phyloP scores from a whole-genome alignment of 2,888 invertebrate genomes.

The Leptinotarsa peninsularis region DNA sequence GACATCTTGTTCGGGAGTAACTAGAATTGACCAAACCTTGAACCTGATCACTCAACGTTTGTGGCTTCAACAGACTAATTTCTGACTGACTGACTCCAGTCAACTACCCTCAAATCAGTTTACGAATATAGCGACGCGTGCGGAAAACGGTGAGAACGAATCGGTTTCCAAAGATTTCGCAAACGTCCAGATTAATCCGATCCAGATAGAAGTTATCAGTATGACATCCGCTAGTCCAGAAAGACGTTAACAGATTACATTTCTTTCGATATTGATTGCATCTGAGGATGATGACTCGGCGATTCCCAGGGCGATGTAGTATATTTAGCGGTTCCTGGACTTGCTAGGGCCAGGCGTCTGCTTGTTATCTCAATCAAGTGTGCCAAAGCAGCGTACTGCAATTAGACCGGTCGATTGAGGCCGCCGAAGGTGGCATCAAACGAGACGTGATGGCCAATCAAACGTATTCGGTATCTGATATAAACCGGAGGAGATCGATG shows the following conservation, averaged over 20 bases:
- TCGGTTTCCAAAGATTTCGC: background rate
- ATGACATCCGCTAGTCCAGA: constrained; percentile 5
- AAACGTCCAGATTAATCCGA: background rate
- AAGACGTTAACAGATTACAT: constrained; percentile 34
- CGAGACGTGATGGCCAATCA: constrained; percentile 20
- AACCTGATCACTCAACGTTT: too few species aligned
- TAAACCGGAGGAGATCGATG: background rate
- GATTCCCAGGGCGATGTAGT: constrained; percentile 33
- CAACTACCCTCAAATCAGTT: background rate
- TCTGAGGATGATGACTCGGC: constrained; percentile 36
- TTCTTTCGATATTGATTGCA: constrained; percentile 37
- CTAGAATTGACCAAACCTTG: too few species aligned
- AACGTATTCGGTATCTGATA: constrained; percentile 23
- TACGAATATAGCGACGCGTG: background rate
- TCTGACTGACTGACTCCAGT: background rate
- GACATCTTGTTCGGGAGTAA: too few species aligned
- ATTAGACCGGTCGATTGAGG: constrained; percentile 30
- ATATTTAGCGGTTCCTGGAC: constrained; percentile 36
- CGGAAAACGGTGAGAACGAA: background rate
- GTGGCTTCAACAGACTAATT: too few species aligned
- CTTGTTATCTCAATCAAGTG: constrained; percentile 34
- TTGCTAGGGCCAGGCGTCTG: constrained; percentile 23
- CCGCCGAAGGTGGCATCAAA: constrained; percentile 25
- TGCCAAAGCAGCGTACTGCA: constrained; percentile 28
- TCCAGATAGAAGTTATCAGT: constrained; percentile 1